Evolutionary conservation across 2,113 vertebrate species (phyloP), one percentile per base, ranked within the genome.

Genomic region (Kobus ellipsiprymnus): DNA sequence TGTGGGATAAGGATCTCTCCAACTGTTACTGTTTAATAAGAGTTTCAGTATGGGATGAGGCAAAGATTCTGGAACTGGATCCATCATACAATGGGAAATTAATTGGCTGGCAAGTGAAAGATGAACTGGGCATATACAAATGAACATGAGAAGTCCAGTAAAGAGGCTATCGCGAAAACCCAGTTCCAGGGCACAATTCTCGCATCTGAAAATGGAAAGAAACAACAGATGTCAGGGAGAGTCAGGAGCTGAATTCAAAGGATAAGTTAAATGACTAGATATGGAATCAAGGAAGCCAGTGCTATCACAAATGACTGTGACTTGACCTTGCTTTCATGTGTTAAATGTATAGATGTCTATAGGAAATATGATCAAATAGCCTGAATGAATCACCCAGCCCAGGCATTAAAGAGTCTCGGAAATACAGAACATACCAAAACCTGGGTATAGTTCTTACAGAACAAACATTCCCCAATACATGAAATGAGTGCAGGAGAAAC

Each of bases 81-180:
- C 13, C 17, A 7, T 44, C 44, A 30, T 30, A 23, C 0, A 2
- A 25, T 36, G 59, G 15, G 67, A 78, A 86, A 54, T 81, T 52
- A 27, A 40, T 27, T 54, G 84, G 33, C 67, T 48, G 7, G n/a
- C 52, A 81, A 86, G 8, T 7, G 10, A 30, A 11, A 46, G 81
- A 50, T 52, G 46, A 52, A 59, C 6, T 6, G 52, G 44, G 2
- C 5, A 74, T 46, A 46, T 27, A 33, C 60, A 60, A 54, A 36
- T 17, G 27, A 6, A n/a, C 15, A 15, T 8, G 29, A 25, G 50
- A 30, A 25, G 25, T 19, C 48, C 40, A 1, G 4, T 1, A 5
- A 74, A 36, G 14, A 87, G 27, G 8, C 46, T 36, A 0, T 17
- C 7, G 0, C 1, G 0, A 12, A 1, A 29, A 54, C n/a, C 88